These are phyloP conservation scores for Yponomeuta sedellus DNA, from an alignment of 2,888 invertebrate genomes.

Conservation along the genomic window DNA sequence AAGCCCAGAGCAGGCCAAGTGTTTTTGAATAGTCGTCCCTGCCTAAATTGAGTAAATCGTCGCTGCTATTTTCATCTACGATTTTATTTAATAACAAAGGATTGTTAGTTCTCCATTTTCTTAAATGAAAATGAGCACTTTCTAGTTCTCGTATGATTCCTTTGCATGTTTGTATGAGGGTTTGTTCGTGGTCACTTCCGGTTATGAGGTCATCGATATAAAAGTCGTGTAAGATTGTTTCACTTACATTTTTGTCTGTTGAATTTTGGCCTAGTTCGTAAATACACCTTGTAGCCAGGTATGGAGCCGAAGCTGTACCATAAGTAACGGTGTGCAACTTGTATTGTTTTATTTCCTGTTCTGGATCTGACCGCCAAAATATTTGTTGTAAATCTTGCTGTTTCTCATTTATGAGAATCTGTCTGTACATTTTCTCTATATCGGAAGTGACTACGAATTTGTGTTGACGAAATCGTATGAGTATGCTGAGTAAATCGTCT, in stretches of 20 bases:
- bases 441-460: conserved; percentile 17
- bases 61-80: not conserved
- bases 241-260: not conserved
- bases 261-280: not conserved
- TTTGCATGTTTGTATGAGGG: conserved; percentile 17
- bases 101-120: conserved; percentile 18
- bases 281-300: conserved; percentile 21
- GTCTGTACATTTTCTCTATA: conserved; percentile 20
- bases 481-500: conserved; percentile 17
- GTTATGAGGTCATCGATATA: conserved; percentile 6
- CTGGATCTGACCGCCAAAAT: conserved; percentile 13
- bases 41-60: conserved; percentile 14
- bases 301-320: conserved; percentile 18
- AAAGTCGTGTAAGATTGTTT: not conserved
- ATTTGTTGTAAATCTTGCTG: conserved; percentile 15
- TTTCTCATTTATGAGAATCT: conserved; percentile 5
- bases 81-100: conserved; percentile 7
- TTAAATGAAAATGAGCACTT: conserved; percentile 16
- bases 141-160: conserved; percentile 12
- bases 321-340: not conserved
- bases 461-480: conserved; percentile 18
- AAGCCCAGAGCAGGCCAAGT: conserved; percentile 19
- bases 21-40: conserved; percentile 17
- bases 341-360: conserved; percentile 1
- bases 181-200: conserved; percentile 8